phyloP scores from a whole-genome alignment of 2,888 invertebrate genomes.

The Ennomos quercinarius region DNA sequence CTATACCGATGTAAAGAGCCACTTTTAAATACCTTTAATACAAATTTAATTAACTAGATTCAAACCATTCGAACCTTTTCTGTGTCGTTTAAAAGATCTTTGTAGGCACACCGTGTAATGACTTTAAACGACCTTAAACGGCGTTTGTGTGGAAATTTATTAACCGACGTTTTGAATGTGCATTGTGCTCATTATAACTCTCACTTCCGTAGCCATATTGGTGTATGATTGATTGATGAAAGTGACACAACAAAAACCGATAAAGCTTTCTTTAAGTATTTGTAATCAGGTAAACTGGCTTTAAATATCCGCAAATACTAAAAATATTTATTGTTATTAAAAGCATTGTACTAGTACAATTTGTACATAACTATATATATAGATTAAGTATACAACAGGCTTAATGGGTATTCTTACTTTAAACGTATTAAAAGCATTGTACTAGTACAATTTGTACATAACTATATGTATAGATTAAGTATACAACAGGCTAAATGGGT shows the following conservation, averaged over 20 bases:
- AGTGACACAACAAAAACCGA: constrained; percentile 8
- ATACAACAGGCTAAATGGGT: too few relatives aligned
- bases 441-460: too few relatives aligned
- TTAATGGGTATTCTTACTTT: too few relatives aligned
- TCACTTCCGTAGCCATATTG: constrained; percentile 58
- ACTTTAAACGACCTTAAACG: constrained; percentile 78
- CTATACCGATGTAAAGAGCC: constrained; percentile 73
- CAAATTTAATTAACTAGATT: constrained; percentile 83
- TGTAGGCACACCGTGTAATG: constrained; percentile 79
- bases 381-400: too few relatives aligned
- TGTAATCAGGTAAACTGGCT: neutral
- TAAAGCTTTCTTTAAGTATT: constrained; percentile 25
- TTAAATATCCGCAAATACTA: too few relatives aligned
- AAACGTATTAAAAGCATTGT: too few relatives aligned
- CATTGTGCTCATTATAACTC: constrained; percentile 66
- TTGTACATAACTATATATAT: too few relatives aligned
- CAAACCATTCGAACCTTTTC: constrained; percentile 69
- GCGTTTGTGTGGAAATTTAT: constrained; percentile 72
- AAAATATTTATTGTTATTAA: too few relatives aligned
- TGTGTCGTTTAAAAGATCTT: constrained; percentile 74
- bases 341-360: too few relatives aligned
- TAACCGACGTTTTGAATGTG: constrained; percentile 67
- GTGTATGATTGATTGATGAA: constrained; percentile 67
- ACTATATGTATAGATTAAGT: too few relatives aligned
- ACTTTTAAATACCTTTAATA: constrained; percentile 74